A percentile compares a stretch with the other conserved stretches of the same genome.
These are phyloP conservation scores for Gnathonemus echidnorhynchus DNA, from an alignment of 2,113 vertebrate species.

Conservation along the genomic window DNA sequence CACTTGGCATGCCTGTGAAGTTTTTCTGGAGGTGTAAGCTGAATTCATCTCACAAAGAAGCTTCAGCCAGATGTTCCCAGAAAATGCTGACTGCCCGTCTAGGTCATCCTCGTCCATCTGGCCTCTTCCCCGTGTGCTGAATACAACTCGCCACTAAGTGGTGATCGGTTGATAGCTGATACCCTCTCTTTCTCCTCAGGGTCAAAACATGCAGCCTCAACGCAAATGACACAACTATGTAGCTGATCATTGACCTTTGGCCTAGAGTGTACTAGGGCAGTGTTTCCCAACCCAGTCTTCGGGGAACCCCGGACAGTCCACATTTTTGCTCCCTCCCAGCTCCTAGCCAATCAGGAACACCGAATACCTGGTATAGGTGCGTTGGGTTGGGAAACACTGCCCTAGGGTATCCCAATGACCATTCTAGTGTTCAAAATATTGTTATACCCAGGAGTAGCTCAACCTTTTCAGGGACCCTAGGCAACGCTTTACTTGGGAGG, in stretches of 20 bases:
- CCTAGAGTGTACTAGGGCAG: neutral
- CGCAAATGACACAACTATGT: neutral
- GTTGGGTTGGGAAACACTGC: too few relatives aligned
- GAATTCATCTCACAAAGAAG: neutral
- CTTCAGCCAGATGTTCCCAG: neutral
- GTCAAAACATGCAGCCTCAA: neutral
- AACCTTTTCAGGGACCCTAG: neutral
- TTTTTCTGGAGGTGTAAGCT: neutral
- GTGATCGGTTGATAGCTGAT: neutral
- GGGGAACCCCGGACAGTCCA: too few relatives aligned
- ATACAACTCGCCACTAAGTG: neutral
- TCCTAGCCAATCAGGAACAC: too few relatives aligned
- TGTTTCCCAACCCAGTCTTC: too few relatives aligned
- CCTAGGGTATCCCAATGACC: neutral
- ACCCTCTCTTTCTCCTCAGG: neutral
- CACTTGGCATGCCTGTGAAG: neutral
- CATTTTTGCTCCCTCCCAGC: too few relatives aligned
- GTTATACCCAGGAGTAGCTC: neutral
- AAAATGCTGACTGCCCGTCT: neutral
- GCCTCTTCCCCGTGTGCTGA: neutral
- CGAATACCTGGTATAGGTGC: too few relatives aligned
- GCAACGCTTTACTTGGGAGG: neutral
- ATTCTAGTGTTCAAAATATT: neutral
- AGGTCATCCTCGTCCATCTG: neutral
- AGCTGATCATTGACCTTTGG: neutral